phyloP scores from a whole-genome alignment of 2,888 invertebrate species.

The Molorchus minor region DNA sequence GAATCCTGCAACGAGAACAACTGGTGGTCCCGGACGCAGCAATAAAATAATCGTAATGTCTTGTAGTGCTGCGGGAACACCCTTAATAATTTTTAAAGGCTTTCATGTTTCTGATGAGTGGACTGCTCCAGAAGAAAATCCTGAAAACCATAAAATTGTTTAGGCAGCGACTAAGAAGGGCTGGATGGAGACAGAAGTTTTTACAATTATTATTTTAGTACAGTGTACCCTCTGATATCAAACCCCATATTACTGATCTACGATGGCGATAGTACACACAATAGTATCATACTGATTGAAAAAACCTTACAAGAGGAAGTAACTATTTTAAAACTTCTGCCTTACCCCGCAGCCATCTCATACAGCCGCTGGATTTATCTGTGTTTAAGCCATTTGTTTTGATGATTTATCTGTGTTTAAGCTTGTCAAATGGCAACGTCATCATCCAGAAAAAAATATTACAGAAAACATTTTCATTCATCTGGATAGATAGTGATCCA shows the following conservation, averaged over 20 bases:
- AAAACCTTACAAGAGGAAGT: not conserved
- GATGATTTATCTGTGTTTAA: not conserved
- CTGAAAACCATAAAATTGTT: not conserved
- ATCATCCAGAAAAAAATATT: not conserved
- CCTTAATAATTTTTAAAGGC: constrained; percentile 4
- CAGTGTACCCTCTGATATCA: constrained; percentile 1
- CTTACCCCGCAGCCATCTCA: constrained; percentile 1
- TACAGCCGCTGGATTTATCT: constrained; percentile 6
- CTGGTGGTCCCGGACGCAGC: not conserved
- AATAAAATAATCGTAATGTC: constrained; percentile 1
- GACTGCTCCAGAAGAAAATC: constrained; percentile 4
- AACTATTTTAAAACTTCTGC: not conserved
- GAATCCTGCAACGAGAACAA: not conserved
- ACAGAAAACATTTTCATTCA: constrained; percentile 1
- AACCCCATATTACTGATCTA: not conserved
- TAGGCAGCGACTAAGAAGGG: not conserved
- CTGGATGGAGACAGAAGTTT: constrained; percentile 1
- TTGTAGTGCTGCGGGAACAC: constrained; percentile 2
- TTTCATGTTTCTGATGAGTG: not conserved
- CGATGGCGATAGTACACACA: not conserved
- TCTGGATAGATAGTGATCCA: constrained; percentile 3
- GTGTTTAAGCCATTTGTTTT: constrained; percentile 2
- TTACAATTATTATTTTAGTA: constrained; percentile 2
- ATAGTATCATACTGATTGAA: not conserved
- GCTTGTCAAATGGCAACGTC: constrained; percentile 2